Evolutionary conservation across 2,888 invertebrate genomes (phyloP).

Genomic region (Trissonchulus latispiculum): DNA sequence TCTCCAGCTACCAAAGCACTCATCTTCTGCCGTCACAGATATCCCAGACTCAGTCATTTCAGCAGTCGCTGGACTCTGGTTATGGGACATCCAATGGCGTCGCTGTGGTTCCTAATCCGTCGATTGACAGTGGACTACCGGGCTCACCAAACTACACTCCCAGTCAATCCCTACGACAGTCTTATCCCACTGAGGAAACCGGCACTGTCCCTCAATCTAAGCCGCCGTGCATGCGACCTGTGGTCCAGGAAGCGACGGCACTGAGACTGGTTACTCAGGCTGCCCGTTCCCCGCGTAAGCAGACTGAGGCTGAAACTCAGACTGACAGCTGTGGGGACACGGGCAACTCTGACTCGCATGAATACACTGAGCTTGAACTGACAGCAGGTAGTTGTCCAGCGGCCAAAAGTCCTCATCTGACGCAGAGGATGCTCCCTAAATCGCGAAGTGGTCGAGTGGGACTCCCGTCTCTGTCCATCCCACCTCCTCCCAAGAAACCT

Average conservation of each 20-base stretch:
- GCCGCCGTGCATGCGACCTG: not conserved
- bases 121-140: not conserved
- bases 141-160: not conserved
- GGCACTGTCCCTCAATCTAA: not conserved
- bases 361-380: constrained; percentile 22
- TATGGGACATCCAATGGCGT: constrained; percentile 14
- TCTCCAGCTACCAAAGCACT: not conserved
- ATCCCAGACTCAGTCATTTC: not conserved
- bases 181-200: not conserved
- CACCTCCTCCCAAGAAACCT: constrained; percentile 23
- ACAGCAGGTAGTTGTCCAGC: no score
- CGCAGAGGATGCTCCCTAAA: not conserved
- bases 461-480: constrained; percentile 17
- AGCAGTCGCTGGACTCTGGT: constrained; percentile 21
- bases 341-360: constrained; percentile 7
- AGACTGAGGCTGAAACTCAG: constrained; percentile 6
- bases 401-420: not conserved
- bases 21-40: not conserved
- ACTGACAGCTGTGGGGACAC: not conserved
- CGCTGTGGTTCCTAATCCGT: not conserved
- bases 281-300: not conserved
- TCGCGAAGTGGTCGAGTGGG: not conserved
- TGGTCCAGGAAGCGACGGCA: not conserved
- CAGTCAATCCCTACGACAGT: not conserved
- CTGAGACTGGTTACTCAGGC: not conserved